Conservation (phyloP, 2,888 invertebrate species). For the Osedax fenrisi region DNA sequence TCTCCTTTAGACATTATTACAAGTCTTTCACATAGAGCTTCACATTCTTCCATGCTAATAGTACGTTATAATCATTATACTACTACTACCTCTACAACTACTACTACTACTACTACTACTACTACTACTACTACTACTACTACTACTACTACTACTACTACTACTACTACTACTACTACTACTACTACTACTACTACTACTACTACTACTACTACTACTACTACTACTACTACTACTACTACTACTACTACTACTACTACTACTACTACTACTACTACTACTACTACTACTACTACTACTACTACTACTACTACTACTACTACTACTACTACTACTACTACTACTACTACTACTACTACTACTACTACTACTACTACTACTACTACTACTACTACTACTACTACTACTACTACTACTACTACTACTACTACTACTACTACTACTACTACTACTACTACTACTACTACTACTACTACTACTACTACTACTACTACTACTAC, state of each 20-base stretch:
- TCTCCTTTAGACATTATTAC: no score
- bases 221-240: background rate
- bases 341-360: background rate
- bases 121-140: background rate
- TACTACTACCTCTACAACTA: no score
- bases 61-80: background rate
- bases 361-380: background rate
- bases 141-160: slow-evolving; percentile 3
- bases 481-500: background rate
- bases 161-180: background rate
- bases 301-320: background rate
- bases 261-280: background rate
- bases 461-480: background rate
- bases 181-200: background rate
- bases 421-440: background rate
- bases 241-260: background rate
- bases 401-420: background rate
- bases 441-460: background rate
- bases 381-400: background rate
- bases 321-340: background rate
- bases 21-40: no score
- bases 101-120: background rate
- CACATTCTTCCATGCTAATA: no score
- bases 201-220: background rate
- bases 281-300: background rate